Conservation (phyloP, 2,888 invertebrate species). For the Euplagia quadripunctaria region DNA sequence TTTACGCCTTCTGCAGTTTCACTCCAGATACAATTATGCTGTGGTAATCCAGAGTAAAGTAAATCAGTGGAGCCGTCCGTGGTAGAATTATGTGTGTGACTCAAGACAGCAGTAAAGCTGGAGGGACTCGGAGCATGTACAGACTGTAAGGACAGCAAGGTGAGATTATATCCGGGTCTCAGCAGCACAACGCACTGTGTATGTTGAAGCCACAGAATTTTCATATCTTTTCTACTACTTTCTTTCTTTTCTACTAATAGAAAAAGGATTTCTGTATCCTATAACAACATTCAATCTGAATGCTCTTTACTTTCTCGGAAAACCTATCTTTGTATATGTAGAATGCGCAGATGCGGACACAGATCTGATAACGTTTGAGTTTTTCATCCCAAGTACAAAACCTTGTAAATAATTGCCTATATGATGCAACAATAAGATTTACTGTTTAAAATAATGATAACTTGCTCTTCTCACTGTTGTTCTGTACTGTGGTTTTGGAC, state of each 20-base stretch:
- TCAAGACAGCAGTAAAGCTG: background rate
- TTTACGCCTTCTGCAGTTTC: background rate
- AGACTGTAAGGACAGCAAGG: background rate
- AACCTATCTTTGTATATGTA: too few relatives aligned
- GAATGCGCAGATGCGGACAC: too few relatives aligned
- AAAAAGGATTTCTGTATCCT: too few relatives aligned
- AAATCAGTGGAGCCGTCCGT: too few relatives aligned
- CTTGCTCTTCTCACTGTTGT: background rate
- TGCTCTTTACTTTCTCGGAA: too few relatives aligned
- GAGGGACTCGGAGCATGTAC: background rate
- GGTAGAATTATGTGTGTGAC: background rate
- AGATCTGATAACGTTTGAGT: background rate
- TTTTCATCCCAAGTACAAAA: background rate
- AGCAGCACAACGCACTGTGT: background rate
- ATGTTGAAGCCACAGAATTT: background rate
- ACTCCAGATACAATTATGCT: background rate
- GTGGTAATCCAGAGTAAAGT: too few relatives aligned
- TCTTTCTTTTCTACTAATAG: too few relatives aligned
- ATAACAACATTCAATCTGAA: too few relatives aligned
- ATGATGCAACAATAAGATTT: background rate
- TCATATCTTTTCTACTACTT: background rate
- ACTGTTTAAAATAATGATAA: background rate
- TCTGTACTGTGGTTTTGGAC: slow-evolving; percentile 9
- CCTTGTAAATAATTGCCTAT: too few relatives aligned
- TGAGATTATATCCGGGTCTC: too few relatives aligned